Percentiles rank a stretch among this genome's conserved stretches.
Conservation (phyloP, 2,113 vertebrate genomes). For the Amblyornis subalaris region DNA sequence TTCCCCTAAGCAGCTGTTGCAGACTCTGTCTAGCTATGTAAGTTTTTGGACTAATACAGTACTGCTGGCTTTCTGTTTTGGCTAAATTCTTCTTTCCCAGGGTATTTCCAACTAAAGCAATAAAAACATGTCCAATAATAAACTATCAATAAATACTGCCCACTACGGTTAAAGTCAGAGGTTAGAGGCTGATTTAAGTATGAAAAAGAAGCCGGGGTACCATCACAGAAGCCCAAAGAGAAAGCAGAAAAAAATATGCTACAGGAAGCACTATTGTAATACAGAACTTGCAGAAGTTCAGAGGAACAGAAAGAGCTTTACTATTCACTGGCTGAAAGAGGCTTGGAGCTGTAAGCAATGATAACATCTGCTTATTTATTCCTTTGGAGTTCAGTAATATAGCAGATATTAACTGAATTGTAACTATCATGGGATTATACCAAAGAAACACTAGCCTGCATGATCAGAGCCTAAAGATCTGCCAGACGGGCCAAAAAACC, state of each 20-base stretch:
- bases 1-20: neutral
- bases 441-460: neutral
- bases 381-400: neutral
- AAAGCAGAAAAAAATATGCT: neutral
- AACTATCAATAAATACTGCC: neutral
- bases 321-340: neutral
- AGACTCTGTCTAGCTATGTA: neutral
- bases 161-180: neutral
- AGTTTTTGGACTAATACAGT: neutral
- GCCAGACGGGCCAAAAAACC: neutral
- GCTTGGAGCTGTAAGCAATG: neutral
- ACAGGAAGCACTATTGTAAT: neutral
- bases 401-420: neutral
- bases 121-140: neutral
- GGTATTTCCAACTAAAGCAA: neutral
- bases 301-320: neutral
- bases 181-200: neutral
- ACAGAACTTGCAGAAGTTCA: neutral
- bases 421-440: neutral
- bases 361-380: neutral
- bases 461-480: neutral
- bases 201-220: neutral
- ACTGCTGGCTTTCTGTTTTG: neutral
- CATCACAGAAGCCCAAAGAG: neutral
- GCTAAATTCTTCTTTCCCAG: neutral